Conservation (phyloP, 2,113 vertebrate genomes). For the Antidorcas marsupialis region DNA sequence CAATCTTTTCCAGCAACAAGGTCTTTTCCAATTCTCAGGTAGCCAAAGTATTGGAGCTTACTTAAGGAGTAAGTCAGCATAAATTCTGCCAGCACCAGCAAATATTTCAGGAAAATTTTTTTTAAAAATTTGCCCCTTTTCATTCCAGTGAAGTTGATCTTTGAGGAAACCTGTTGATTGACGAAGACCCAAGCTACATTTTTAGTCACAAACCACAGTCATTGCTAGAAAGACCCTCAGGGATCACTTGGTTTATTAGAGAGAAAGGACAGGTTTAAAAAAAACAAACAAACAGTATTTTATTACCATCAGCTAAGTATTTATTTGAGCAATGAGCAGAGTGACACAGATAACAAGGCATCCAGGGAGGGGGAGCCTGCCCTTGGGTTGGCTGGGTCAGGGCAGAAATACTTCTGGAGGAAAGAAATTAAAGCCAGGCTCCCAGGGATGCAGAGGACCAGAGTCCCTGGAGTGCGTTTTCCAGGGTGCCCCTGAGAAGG, state of each 20-base stretch:
- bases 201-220: neutral
- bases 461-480: neutral
- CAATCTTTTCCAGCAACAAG: neutral
- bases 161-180: neutral
- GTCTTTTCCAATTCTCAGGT: neutral
- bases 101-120: too few relatives aligned
- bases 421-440: neutral
- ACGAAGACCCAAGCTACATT: neutral
- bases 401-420: neutral
- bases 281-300: neutral
- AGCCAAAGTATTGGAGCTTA: neutral
- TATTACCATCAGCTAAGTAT: neutral
- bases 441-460: neutral
- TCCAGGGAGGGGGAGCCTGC: neutral
- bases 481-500: neutral
- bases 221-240: neutral
- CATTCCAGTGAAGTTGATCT: neutral
- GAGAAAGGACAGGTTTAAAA: neutral
- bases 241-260: neutral
- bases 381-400: neutral
- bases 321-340: neutral
- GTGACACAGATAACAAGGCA: neutral
- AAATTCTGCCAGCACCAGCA: neutral
- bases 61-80: neutral
- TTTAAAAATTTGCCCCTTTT: neutral